phyloP scores from a whole-genome alignment of 2,113 vertebrate species.

The Pteruthius melanotis region DNA sequence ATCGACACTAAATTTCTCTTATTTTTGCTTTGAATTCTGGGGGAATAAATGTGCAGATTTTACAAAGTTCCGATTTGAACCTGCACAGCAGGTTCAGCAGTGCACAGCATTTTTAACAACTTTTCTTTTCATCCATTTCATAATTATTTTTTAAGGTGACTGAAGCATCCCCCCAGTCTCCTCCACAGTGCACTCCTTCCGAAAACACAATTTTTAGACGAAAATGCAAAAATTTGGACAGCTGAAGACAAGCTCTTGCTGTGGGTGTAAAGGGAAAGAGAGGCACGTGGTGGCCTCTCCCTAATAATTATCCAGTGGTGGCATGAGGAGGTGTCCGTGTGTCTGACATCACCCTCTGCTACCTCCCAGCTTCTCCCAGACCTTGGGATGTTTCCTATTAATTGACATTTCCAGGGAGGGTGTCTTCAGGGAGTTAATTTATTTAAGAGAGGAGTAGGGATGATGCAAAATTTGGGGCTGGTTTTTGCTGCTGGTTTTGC shows the following conservation, averaged over 20 bases:
- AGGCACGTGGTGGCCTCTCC: neutral
- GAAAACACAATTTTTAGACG: neutral
- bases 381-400: rapidly evolving
- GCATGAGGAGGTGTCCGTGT: neutral
- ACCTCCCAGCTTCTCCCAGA: neutral
- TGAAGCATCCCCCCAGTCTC: neutral
- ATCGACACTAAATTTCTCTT: neutral
- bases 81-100: no score
- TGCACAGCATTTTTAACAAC: neutral
- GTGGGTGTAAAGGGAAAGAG: neutral
- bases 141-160: neutral
- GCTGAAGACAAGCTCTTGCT: neutral
- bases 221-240: neutral
- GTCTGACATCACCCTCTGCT: neutral
- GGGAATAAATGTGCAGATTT: neutral
- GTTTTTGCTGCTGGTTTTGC: neutral
- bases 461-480: neutral
- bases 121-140: neutral
- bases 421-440: neutral
- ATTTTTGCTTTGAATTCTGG: neutral
- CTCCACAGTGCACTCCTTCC: rapidly evolving
- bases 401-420: neutral
- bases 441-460: neutral
- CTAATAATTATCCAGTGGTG: neutral
- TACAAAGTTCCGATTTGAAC: no score